phyloP scores from a whole-genome alignment of 2,888 invertebrate genomes.

The Meganola albula region DNA sequence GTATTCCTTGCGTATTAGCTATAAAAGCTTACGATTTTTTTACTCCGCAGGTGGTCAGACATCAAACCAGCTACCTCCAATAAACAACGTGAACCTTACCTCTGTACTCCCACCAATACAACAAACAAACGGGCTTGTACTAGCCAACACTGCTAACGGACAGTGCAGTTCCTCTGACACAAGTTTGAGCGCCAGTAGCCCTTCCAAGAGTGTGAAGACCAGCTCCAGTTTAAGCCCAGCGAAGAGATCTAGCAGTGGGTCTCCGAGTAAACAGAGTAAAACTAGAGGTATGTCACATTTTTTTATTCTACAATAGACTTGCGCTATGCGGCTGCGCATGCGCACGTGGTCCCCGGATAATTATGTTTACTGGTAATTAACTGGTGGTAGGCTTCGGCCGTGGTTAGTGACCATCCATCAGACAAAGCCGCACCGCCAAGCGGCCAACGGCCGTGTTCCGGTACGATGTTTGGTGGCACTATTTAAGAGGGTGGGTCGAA shows the following conservation, averaged over 20 bases:
- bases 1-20: too few species aligned
- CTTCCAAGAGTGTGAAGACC: conserved; percentile 91
- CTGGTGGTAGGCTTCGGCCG: too few species aligned
- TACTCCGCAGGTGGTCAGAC: conserved; percentile 45
- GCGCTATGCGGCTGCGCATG: too few species aligned
- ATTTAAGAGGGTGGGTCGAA: too few species aligned
- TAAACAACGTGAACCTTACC: conserved; percentile 64
- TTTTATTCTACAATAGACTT: too few species aligned
- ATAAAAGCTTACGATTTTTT: too few species aligned
- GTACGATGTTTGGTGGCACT: too few species aligned
- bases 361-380: too few species aligned
- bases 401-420: too few species aligned
- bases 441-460: too few species aligned
- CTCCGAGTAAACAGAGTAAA: conserved; percentile 87
- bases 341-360: too few species aligned
- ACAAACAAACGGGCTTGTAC: conserved; percentile 50
- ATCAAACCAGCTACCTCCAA: conserved; percentile 48
- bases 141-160: conserved; percentile 56
- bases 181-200: conserved; percentile 85
- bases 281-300: conserved; percentile 81
- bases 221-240: conserved; percentile 91
- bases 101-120: conserved; percentile 54
- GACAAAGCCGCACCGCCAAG: too few species aligned
- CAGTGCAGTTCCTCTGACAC: conserved; percentile 74
- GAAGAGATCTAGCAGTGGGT: conserved; percentile 88